Conservation (phyloP, 2,797 vertebrate species). For the Hyperoplus lanceolatus region DNA sequence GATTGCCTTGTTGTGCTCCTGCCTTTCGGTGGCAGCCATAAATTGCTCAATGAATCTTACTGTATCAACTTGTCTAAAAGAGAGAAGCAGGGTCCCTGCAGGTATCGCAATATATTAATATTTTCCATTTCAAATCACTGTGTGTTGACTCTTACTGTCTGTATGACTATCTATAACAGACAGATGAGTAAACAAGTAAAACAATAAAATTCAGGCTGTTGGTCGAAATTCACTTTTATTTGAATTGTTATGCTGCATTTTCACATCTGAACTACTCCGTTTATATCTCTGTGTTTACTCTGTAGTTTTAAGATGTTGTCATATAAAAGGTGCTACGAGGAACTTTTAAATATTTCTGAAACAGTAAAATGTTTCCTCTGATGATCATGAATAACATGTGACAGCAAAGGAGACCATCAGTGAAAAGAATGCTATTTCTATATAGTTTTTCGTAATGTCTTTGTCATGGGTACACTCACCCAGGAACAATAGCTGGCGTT, state of each 20-base stretch:
- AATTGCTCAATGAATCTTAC: constrained; percentile 53
- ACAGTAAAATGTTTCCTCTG: too few relatives aligned
- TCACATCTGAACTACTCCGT: not conserved
- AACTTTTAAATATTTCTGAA: too few relatives aligned
- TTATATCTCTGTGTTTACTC: not conserved
- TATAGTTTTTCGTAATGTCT: too few relatives aligned
- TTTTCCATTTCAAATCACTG: constrained; percentile 21
- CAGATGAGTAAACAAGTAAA: not conserved
- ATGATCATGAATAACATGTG: too few relatives aligned
- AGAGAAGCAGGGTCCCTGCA: constrained; percentile 12
- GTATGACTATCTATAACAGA: not conserved
- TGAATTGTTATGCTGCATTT: not conserved
- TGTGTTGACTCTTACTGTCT: not conserved
- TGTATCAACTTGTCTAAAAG: constrained; percentile 37
- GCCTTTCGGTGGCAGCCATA: constrained; percentile 15
- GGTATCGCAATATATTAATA: constrained; percentile 4
- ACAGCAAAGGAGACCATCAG: too few relatives aligned
- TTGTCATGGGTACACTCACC: too few relatives aligned
- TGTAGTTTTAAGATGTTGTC: not conserved
- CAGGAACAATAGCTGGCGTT: too few relatives aligned
- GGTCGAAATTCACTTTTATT: too few relatives aligned
- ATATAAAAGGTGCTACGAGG: too few relatives aligned
- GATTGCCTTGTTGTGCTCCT: constrained; percentile 14
- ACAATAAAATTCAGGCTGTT: not conserved
- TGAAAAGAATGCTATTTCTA: too few relatives aligned